These are phyloP conservation scores for Gymnodraco acuticeps DNA, from an alignment of 2,797 vertebrate species.

Conservation along the genomic window DNA sequence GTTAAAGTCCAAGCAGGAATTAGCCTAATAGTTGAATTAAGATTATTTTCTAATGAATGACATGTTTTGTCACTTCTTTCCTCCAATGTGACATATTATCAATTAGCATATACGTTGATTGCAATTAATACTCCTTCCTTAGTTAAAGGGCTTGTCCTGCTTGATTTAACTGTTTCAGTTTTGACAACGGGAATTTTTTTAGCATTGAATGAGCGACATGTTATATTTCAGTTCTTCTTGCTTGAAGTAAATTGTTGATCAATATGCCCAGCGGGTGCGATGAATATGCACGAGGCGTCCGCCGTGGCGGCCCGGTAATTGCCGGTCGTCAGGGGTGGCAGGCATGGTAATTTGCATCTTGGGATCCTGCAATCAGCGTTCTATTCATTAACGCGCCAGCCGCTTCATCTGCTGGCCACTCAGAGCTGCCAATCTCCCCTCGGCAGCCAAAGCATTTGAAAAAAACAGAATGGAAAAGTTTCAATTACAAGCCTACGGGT, in stretches of 20 bases:
- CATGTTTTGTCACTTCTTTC: constrained; percentile 47
- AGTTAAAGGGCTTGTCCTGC: constrained; percentile 53
- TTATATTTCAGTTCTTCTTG: constrained; percentile 68
- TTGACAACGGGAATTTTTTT: constrained; percentile 49
- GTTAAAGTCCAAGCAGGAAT: constrained; percentile 41
- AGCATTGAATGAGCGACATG: constrained; percentile 48
- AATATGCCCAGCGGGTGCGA: constrained; percentile 95
- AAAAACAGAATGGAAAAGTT: constrained; percentile 87
- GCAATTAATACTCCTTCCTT: constrained; percentile 47
- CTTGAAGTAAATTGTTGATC: constrained; percentile 90
- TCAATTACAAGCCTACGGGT: constrained; percentile 86
- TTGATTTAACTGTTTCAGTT: constrained; percentile 63
- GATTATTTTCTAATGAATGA: constrained; percentile 38
- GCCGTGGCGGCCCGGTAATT: constrained; percentile 93
- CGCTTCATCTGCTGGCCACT: constrained; percentile 98
- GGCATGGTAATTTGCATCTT: constrained; percentile 98
- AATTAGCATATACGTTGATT: constrained; percentile 60
- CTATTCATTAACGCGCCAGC: constrained; percentile 99
- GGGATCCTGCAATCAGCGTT: constrained; percentile 99
- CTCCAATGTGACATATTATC: constrained; percentile 32
- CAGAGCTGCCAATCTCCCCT: constrained; percentile 97
- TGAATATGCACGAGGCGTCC: constrained; percentile 98
- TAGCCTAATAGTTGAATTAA: constrained; percentile 38
- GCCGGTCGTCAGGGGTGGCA: constrained; percentile 96
- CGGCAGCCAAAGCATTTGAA: constrained; percentile 84